phyloP scores from a whole-genome alignment of 2,113 vertebrate genomes.

The Hyaena hyaena region DNA sequence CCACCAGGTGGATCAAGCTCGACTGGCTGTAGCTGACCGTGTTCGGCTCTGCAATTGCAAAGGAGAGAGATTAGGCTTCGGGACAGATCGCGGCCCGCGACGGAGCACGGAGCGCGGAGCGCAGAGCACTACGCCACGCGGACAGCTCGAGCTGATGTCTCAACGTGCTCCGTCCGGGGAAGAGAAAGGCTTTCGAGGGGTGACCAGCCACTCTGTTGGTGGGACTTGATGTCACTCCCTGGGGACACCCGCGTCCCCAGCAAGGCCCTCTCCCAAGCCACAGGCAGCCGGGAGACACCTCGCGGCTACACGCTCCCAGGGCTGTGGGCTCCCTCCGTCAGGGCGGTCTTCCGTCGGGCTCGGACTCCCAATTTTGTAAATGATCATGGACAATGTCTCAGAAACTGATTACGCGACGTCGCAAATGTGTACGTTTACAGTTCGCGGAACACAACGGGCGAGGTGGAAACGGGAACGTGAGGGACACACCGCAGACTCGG shows the following conservation, averaged over 20 bases:
- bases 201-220: background rate
- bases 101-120: no score
- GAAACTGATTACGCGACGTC: background rate
- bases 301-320: background rate
- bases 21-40: conserved; percentile 97
- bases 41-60: conserved; percentile 87
- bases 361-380: background rate
- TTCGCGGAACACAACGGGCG: no score
- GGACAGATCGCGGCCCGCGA: fast-evolving
- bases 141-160: background rate
- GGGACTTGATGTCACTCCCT: fast-evolving
- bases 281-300: background rate
- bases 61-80: background rate
- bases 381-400: background rate
- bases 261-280: background rate
- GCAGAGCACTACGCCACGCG: fast-evolving
- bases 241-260: background rate
- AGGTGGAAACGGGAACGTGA: background rate
- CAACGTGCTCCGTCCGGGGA: fast-evolving
- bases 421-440: background rate
- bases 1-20: conserved; percentile 96
- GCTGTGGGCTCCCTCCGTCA: background rate
- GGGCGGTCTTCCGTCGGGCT: background rate
- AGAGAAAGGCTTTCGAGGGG: background rate
- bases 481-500: fast-evolving